These are phyloP conservation scores for Brachionus calyciflorus DNA, from an alignment of 1,140 invertebrate genomes.

Conservation along the genomic window DNA sequence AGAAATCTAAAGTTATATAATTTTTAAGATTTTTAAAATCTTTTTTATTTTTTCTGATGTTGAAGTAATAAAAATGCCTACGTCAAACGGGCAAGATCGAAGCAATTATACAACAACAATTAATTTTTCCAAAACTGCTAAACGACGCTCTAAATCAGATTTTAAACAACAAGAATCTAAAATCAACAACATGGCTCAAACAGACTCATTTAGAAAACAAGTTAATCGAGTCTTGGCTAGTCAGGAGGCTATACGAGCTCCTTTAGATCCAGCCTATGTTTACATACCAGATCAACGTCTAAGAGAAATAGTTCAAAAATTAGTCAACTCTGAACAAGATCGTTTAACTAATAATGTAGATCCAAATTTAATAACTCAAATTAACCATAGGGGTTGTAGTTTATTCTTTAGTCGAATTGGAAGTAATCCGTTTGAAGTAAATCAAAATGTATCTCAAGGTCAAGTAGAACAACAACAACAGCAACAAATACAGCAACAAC, in stretches of 20 bases:
- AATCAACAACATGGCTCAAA: not conserved
- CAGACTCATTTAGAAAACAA: slow-evolving; percentile 6
- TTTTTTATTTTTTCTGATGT: too few species aligned
- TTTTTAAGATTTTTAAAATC: too few species aligned
- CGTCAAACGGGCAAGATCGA: slow-evolving; percentile 7
- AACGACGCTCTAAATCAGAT: not conserved
- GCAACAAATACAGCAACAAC: not conserved
- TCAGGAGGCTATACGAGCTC: not conserved
- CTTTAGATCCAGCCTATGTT: not conserved
- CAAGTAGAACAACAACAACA: not conserved
- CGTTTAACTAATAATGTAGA: slow-evolving; percentile 14
- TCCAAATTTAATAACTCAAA: slow-evolving; percentile 34
- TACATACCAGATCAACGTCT: slow-evolving; percentile 19
- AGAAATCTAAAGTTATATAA: too few species aligned
- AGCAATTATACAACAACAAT: not conserved
- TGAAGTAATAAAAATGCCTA: too few species aligned
- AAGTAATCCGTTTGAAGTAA: slow-evolving; percentile 3
- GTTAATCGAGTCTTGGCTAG: not conserved
- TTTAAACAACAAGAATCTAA: too few species aligned
- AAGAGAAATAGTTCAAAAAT: slow-evolving; percentile 39
- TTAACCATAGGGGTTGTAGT: slow-evolving; percentile 28
- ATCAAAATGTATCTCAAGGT: not conserved
- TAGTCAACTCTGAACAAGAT: slow-evolving; percentile 21
- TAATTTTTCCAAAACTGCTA: not conserved
- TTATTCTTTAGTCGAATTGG: slow-evolving; percentile 22